These are phyloP conservation scores for Dunckerocampus dactyliophorus DNA, from an alignment of 2,113 vertebrate species.

Conservation along the genomic window DNA sequence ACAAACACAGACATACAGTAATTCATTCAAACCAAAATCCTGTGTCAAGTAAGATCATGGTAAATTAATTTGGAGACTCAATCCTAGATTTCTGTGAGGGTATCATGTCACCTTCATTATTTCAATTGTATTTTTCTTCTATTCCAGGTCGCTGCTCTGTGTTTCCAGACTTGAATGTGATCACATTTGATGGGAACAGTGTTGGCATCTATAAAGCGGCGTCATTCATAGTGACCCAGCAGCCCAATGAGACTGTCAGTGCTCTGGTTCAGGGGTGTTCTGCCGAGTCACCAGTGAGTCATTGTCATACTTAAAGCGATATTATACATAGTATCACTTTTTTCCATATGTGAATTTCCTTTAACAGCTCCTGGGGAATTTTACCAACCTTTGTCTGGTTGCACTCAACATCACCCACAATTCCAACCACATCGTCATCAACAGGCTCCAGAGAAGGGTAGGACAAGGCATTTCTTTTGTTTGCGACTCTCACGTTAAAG, in stretches of 20 bases:
- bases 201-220: slow-evolving; percentile 88
- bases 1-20: slow-evolving; percentile 20
- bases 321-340: too few relatives aligned
- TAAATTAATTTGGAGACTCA: not conserved
- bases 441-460: slow-evolving; percentile 88
- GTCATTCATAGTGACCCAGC: slow-evolving; percentile 81
- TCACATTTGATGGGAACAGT: slow-evolving; percentile 89
- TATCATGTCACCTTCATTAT: not conserved
- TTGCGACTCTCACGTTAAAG: not conserved
- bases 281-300: slow-evolving; percentile 64
- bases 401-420: slow-evolving; percentile 84
- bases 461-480: slow-evolving; percentile 3
- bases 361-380: slow-evolving; percentile 73
- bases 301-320: not conserved
- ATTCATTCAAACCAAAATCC: too few relatives aligned
- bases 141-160: slow-evolving; percentile 87
- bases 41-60: not conserved
- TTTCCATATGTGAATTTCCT: not conserved
- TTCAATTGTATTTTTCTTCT: slow-evolving; percentile 1
- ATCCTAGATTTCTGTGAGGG: not conserved
- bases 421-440: slow-evolving; percentile 80
- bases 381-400: slow-evolving; percentile 83
- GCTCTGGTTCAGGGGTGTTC: slow-evolving; percentile 84
- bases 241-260: slow-evolving; percentile 80
- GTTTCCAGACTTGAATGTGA: slow-evolving; percentile 89